These are phyloP conservation scores for Leptobrachium ailaonicum DNA, from an alignment of 2,113 vertebrate species.

Conservation along the genomic window DNA sequence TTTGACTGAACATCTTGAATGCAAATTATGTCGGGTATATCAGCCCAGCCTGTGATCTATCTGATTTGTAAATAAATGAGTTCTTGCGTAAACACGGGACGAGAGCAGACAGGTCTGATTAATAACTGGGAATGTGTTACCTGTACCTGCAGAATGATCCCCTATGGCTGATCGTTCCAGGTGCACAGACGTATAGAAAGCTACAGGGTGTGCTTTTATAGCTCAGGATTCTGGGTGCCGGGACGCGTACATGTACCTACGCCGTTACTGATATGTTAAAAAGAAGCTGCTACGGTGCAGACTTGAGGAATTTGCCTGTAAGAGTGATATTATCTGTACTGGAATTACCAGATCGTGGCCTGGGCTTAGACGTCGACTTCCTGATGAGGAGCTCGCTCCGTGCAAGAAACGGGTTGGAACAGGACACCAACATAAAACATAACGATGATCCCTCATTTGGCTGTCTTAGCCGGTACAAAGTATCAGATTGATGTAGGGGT, in stretches of 20 bases:
- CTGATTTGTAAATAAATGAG: conserved; percentile 1
- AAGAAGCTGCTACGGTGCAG: not conserved
- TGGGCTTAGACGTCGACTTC: not conserved
- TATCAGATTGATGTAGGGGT: no score
- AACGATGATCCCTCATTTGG: no score
- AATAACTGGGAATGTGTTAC: not conserved
- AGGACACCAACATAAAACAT: not conserved
- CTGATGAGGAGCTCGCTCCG: not conserved
- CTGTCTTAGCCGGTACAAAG: no score
- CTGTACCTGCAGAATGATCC: not conserved
- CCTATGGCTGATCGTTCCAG: not conserved
- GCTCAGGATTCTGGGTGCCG: not conserved
- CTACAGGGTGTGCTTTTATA: not conserved
- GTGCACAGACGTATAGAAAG: not conserved
- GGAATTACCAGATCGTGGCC: not conserved
- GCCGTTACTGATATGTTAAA: not conserved
- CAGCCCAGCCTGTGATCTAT: not conserved
- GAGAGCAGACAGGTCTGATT: not conserved
- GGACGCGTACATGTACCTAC: not conserved
- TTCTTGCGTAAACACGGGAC: not conserved
- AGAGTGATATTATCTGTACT: not conserved
- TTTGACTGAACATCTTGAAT: not conserved
- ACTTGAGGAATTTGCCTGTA: not conserved
- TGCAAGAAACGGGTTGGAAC: not conserved
- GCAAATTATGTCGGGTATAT: not conserved